phyloP scores from a whole-genome alignment of 2,797 vertebrate species.

The Carapus acus region DNA sequence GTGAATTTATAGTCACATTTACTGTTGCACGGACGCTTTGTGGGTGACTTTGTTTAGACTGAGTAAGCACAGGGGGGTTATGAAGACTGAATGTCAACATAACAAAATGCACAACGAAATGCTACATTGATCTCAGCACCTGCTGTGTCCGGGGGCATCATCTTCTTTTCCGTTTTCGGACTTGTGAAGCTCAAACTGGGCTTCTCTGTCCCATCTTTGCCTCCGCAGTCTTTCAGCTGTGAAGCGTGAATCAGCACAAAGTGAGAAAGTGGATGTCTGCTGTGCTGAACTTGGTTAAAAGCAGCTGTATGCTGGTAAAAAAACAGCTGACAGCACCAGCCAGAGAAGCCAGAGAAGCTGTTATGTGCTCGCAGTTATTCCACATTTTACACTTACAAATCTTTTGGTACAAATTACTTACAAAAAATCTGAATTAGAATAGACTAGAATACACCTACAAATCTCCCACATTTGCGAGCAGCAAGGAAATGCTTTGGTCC shows the following conservation, averaged over 20 bases:
- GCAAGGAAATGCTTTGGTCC: slow-evolving; percentile 69
- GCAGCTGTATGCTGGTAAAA: neutral
- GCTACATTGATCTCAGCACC: slow-evolving; percentile 66
- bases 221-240: slow-evolving; percentile 72
- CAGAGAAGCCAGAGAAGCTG: slow-evolving; percentile 28
- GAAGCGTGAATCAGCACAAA: slow-evolving; percentile 19
- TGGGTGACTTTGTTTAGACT: slow-evolving; percentile 8
- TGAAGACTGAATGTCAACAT: no score
- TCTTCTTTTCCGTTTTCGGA: slow-evolving; percentile 71
- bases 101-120: no score
- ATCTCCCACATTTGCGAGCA: slow-evolving; percentile 61
- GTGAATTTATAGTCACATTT: neutral
- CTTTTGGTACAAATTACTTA: no score
- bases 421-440: slow-evolving; percentile 11
- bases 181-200: slow-evolving; percentile 63
- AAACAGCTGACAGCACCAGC: neutral
- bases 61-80: neutral
- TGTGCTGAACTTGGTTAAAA: neutral
- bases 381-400: slow-evolving; percentile 6
- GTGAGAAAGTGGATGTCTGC: neutral
- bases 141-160: slow-evolving; percentile 77
- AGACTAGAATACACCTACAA: slow-evolving; percentile 57
- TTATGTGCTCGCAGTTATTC: slow-evolving; percentile 5
- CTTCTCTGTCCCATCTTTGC: slow-evolving; percentile 73
- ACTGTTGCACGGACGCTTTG: slow-evolving; percentile 1